These are phyloP conservation scores for Astropecten irregularis DNA, from an alignment of 53 echinoderm and acorn worm genomes.

Conservation along the genomic window DNA sequence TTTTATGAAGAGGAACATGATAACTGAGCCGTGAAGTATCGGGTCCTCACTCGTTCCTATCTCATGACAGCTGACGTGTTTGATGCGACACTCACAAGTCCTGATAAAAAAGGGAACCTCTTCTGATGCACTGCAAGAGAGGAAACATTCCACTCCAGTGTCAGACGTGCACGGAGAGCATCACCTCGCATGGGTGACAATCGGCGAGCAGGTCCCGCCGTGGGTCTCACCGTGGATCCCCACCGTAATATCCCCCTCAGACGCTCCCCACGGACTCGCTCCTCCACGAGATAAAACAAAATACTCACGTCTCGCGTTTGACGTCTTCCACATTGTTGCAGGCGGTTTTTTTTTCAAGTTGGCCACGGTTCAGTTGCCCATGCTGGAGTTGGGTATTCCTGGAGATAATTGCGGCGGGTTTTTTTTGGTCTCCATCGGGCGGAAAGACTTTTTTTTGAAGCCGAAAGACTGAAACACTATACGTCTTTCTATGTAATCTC, in stretches of 20 bases:
- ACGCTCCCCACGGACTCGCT: neutral
- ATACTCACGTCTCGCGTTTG: neutral
- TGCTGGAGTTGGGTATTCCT: neutral
- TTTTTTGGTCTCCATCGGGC: neutral
- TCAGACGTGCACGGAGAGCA: conserved; percentile 7
- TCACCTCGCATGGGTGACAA: conserved; percentile 8
- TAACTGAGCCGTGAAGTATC: conserved; percentile 45
- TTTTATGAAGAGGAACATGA: neutral
- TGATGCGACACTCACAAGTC: conserved; percentile 8
- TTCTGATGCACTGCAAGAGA: neutral
- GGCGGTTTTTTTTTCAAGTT: too few species aligned
- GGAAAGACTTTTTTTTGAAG: neutral
- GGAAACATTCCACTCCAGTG: neutral
- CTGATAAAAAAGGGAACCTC: neutral
- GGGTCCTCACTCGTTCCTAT: conserved; percentile 36
- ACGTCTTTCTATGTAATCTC: too few species aligned
- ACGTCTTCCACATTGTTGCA: neutral
- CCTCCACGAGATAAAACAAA: too few species aligned
- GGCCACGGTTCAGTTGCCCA: neutral
- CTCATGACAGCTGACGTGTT: conserved; percentile 16
- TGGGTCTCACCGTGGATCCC: too few species aligned
- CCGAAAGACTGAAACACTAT: too few species aligned
- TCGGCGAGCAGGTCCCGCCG: neutral
- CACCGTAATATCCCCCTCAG: conserved; percentile 13
- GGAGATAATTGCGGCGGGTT: neutral